Evolutionary conservation across 2,888 invertebrate species (phyloP).

Genomic region (Thelaira solivaga): DNA sequence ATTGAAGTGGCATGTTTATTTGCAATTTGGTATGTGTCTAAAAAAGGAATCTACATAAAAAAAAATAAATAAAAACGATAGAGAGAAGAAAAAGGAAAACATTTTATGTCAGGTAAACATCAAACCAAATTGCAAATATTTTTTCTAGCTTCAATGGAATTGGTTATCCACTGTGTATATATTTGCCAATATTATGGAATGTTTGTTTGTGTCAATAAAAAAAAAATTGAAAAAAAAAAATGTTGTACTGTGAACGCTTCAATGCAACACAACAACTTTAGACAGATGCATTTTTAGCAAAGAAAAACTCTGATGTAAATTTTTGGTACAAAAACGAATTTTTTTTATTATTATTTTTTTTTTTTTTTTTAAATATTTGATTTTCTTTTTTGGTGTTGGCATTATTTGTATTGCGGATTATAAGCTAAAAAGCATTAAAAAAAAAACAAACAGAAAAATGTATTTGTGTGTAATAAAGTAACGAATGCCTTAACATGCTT

Average conservation of each 20-base stretch:
- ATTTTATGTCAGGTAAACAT: slow-evolving; percentile 70
- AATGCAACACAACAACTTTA: slow-evolving; percentile 41
- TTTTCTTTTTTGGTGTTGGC: slow-evolving; percentile 41
- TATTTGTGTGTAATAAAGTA: no score
- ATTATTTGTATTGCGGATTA: slow-evolving; percentile 51
- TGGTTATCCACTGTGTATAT: slow-evolving; percentile 30
- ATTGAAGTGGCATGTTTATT: slow-evolving; percentile 44
- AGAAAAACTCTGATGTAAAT: slow-evolving; percentile 1
- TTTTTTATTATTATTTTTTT: no score
- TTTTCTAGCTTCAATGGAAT: slow-evolving; percentile 52
- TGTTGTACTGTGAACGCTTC: slow-evolving; percentile 19
- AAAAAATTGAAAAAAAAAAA: no score
- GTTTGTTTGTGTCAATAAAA: slow-evolving; percentile 19
- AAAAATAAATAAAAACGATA: background rate
- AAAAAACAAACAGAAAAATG: background rate
- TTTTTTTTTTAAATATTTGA: slow-evolving; percentile 60
- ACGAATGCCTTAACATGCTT: slow-evolving; percentile 32
- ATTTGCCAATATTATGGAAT: slow-evolving; percentile 42
- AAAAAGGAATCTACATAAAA: slow-evolving; percentile 22
- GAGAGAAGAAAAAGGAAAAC: no score
- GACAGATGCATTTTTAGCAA: slow-evolving; percentile 47
- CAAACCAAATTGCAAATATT: slow-evolving; percentile 75
- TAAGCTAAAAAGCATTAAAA: slow-evolving; percentile 3
- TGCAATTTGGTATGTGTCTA: slow-evolving; percentile 46
- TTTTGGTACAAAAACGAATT: slow-evolving; percentile 11